Base-by-base conservation (phyloP, 2,888 invertebrate genomes). In the Digitonthophagus gazella region DNA sequence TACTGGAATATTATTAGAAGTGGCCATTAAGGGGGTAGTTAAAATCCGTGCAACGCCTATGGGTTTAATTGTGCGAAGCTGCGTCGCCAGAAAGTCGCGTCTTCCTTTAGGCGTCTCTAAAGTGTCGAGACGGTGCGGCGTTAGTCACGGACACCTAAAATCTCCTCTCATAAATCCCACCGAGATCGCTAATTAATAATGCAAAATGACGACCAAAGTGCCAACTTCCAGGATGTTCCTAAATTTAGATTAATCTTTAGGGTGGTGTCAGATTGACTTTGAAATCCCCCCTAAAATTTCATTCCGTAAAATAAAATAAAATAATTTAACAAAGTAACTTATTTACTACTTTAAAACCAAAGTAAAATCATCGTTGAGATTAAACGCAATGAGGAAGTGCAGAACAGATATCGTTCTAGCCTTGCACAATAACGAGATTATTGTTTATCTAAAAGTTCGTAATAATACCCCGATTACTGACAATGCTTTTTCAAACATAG, bases 161-260 rank as follows among this genome's bases (percentile, higher is more conserved):
- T 11, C n/a, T 61, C 18, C 20, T 61, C 15, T 5, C 20, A 61
- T 61, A 61, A 61, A 61, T 61, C 61, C 16, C 18, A 61, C 16
- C n/a, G 61, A 4, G 61, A 20, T 20, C 61, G 61, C 61, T 61
- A 61, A 61, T 61, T 61, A 61, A 61, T 61, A 61, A 61, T 61
- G 19, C 14, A n/a, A 61, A 18, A 61, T n/a, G 61, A 61, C n/a
- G 15, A 61, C 20, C n/a, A 61, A 61, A 2, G 61, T 19, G 61
- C 61, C 19, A 61, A 20, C 20, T 20, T 61, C 61, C 19, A 61
- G 61, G 20, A 18, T 16, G 19, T n/a, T 61, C 20, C 61, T 61
- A 61, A 61, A 19, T 61, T 61, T 61, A 61, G 20, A 18, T 61
- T 61, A 20, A 61, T 20, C 61, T 61, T 61, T 61, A 4, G 8